These are phyloP conservation scores for Clamator glandarius DNA, from an alignment of 2,797 vertebrate species.

Conservation along the genomic window DNA sequence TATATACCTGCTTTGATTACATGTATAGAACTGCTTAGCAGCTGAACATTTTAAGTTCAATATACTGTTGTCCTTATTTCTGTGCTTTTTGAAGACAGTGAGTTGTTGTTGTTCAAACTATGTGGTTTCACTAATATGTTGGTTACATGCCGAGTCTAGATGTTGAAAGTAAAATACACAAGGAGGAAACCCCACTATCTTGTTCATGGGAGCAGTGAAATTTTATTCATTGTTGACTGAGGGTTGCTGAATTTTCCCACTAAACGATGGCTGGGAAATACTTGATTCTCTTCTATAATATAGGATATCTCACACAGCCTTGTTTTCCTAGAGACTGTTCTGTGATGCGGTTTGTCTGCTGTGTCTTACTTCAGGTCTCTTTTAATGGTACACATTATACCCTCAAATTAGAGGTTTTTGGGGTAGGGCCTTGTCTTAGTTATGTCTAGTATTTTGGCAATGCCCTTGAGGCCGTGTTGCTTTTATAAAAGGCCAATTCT, in stretches of 20 bases:
- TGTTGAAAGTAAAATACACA: background rate
- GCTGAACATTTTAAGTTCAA: background rate
- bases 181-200: background rate
- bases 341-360: background rate
- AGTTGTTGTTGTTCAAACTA: background rate
- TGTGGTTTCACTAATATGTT: background rate
- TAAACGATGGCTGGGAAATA: background rate
- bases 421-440: background rate
- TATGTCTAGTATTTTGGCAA: background rate
- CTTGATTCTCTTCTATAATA: background rate
- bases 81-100: background rate
- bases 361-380: background rate
- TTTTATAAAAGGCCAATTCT: background rate
- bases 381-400: background rate
- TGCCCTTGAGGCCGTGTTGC: background rate
- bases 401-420: background rate
- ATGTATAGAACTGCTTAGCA: background rate
- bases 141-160: background rate
- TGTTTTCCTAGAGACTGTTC: background rate
- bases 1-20: constrained; percentile 38
- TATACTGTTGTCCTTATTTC: background rate
- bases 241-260: background rate
- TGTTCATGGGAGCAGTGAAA: background rate
- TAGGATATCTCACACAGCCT: background rate
- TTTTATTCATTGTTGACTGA: background rate